Evolutionary conservation across 1,140 invertebrate genomes (phyloP).

Genomic region (Neodiprion pinetum): DNA sequence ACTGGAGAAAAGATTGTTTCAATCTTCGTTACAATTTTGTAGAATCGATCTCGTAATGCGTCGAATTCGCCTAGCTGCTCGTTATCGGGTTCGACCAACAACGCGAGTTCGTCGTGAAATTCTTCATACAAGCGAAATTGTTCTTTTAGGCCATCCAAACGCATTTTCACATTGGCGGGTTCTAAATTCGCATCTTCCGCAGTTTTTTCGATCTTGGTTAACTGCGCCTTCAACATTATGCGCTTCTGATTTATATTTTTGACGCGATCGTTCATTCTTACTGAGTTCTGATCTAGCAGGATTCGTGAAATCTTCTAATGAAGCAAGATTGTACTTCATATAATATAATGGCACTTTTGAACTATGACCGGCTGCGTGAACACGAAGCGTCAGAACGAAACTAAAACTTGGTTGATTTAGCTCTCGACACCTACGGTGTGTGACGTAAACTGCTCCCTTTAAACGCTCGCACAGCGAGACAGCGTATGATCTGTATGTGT

Average conservation of each 20-base stretch:
- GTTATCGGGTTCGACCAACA: constrained; percentile 22
- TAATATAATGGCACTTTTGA: constrained; percentile 8
- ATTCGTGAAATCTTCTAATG: constrained; percentile 17
- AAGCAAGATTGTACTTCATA: neutral
- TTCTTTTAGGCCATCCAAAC: constrained; percentile 19
- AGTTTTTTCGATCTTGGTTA: constrained; percentile 23
- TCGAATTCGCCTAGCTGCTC: constrained; percentile 22
- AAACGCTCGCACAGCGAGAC: no score
- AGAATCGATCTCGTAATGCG: constrained; percentile 17
- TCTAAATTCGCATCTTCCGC: constrained; percentile 20
- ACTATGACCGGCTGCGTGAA: constrained; percentile 10
- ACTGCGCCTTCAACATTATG: constrained; percentile 22
- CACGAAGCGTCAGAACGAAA: constrained; percentile 18
- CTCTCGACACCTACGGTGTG: no score
- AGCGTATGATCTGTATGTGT: no score
- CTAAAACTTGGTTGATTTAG: neutral
- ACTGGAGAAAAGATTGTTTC: neutral
- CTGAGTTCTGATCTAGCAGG: constrained; percentile 14
- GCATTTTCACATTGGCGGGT: constrained; percentile 25
- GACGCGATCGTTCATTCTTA: constrained; percentile 19
- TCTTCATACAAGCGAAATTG: constrained; percentile 24
- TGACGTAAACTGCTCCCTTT: no score
- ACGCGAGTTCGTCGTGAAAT: constrained; percentile 24
- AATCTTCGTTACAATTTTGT: constrained; percentile 18
- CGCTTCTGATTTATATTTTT: constrained; percentile 27